Evolutionary conservation across 2,888 invertebrate species (phyloP).

Genomic region (Zaprionus bogoriensis): DNA sequence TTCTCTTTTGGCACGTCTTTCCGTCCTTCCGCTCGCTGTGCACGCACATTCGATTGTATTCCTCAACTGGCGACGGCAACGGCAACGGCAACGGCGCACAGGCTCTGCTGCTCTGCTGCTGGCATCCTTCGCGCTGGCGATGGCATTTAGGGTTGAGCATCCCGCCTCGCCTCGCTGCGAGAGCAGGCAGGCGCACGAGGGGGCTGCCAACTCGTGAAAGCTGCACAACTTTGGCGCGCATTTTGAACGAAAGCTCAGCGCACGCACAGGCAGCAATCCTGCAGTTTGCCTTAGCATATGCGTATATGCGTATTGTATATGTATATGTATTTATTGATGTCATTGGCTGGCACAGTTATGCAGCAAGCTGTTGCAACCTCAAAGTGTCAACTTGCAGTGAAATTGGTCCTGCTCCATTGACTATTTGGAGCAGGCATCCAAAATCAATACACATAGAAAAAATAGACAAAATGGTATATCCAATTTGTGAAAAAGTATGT

Average conservation of each 20-base stretch:
- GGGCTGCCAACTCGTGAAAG: conserved; percentile 53
- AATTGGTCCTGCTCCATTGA: conserved; percentile 4
- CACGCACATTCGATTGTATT: conserved; percentile 75
- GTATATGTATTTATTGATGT: conserved; percentile 10
- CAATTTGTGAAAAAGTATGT: no score
- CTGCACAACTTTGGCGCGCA: conserved; percentile 35
- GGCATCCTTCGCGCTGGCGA: not conserved
- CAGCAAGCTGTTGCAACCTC: conserved; percentile 21
- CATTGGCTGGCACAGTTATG: conserved; percentile 31
- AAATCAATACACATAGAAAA: no score
- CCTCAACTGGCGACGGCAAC: conserved; percentile 52
- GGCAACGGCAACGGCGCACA: conserved; percentile 65
- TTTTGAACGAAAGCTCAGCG: conserved; percentile 20
- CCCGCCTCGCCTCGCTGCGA: conserved; percentile 14
- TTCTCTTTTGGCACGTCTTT: conserved; percentile 30
- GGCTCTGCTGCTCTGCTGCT: conserved; percentile 63
- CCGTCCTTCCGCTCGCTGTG: conserved; percentile 53
- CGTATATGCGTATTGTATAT: not conserved
- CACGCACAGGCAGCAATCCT: no score
- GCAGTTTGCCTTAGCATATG: not conserved
- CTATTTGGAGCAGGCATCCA: no score
- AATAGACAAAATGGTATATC: no score
- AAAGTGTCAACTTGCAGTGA: conserved; percentile 11
- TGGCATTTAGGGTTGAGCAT: conserved; percentile 53
- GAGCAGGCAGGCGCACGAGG: conserved; percentile 31